Conservation (phyloP, 2,797 vertebrate species). For the Xenentodon cancila region DNA sequence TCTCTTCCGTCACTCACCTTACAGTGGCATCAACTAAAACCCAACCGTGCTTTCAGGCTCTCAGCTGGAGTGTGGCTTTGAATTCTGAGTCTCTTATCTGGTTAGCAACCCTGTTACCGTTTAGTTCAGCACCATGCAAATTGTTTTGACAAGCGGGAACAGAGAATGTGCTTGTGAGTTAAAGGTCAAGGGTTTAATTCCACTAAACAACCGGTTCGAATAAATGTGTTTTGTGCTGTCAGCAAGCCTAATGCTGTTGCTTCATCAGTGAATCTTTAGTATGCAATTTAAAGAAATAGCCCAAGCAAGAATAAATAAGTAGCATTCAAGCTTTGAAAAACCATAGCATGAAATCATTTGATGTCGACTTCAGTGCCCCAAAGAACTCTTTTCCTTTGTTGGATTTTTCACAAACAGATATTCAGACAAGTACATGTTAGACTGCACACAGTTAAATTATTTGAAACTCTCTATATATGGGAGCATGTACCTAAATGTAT, state of each 20-base stretch:
- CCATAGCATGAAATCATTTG: not conserved
- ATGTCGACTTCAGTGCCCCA: not conserved
- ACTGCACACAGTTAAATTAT: not conserved
- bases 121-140: not conserved
- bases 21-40: constrained; percentile 15
- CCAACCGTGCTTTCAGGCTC: not conserved
- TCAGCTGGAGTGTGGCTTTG: not conserved
- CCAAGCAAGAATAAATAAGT: not conserved
- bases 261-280: constrained; percentile 1
- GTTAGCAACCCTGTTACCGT: constrained; percentile 8
- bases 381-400: constrained; percentile 7
- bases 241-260: constrained; percentile 6
- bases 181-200: constrained; percentile 39
- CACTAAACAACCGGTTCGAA: constrained; percentile 18
- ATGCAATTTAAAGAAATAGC: not conserved
- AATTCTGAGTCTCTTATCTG: constrained; percentile 4
- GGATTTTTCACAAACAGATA: not conserved
- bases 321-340: not conserved
- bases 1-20: constrained; percentile 9
- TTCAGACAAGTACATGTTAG: not conserved
- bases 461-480: too few relatives aligned
- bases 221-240: constrained; percentile 18
- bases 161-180: constrained; percentile 21
- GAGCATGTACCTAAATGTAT: constrained; percentile 1
- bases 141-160: constrained; percentile 14